Base-by-base conservation (phyloP, 1,140 invertebrate species). In the Drosophila malerkotliana region DNA sequence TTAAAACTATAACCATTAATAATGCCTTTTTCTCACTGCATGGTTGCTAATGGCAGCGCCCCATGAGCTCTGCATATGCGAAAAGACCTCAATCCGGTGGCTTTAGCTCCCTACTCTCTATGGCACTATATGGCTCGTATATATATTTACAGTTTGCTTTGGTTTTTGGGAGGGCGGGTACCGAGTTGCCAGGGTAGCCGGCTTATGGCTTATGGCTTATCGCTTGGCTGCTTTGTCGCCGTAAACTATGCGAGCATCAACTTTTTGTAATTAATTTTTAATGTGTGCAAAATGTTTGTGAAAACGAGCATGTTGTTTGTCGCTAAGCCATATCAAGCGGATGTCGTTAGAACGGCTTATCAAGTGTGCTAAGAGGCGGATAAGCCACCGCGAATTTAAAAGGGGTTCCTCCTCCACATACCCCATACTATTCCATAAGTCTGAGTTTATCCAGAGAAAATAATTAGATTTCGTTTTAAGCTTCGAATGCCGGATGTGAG, bases 191-290 rank as follows among this genome's bases (percentile, higher is more conserved):
- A 52, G 76, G 24, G 37, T 21, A 24, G 44, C 18, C 28, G 39
- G 49, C 21, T 30, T 12, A 7, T 9, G 39, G 49, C 21, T 30
- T 12, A 7, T 9, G 41, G 75, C 79, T 82, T 83, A 82, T 83
- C 79, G 79, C 71, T 71, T 52, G 63, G 54, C 56, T 82, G 79
- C 60, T 54, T 80, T 87, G 74, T 87, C 78, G 82, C 74, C 68
- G 64, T 82, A 85, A 85, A 87, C 81, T 87, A 81, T 71, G 74
- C 71, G 68, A 49, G 21, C 71, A 74, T 52, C 75, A 88, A 87
- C 71, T 88, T 87, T 88, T 78, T 72, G 64, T 87, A 87, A 87
- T 87, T 87, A 88, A 87, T 87, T 87, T 87, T 87, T 87, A 87
- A 87, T 87, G 82, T 82, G 83, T 72, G 79, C 71, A 75, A 88